Evolutionary conservation across 1,140 invertebrate species (phyloP), one percentile per base, ranked within the genome.

Genomic region (Sitobion miscanthi): DNA sequence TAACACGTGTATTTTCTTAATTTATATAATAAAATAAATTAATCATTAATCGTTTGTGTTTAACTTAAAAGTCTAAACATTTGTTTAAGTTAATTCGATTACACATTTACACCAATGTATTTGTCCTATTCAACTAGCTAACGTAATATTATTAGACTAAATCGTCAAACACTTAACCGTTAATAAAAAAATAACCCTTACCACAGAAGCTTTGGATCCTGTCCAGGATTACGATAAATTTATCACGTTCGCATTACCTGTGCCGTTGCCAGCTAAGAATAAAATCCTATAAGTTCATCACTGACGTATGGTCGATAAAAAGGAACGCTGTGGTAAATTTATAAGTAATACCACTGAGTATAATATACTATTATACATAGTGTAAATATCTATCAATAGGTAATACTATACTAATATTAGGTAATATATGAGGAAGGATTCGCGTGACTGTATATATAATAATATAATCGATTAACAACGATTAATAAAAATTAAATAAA

Each of bases 211-310:
- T 92, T 92, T 92, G 91, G 91, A 92, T 30, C 30, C 77, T 42
- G 47, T 92, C 91, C 91, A 92, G 91, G 49, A 92, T 92, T 25
- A 91, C 69, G 90, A 91, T 92, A 92, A 92, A 92, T 92, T 92
- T 92, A 92, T 92, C 91, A 83, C 47, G 45, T 92, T 52, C 77
- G 20, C 91, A 92, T 92, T 83, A 83, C 91, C 91, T 92, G 82
- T 83, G 45, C 49, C 14, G n/a, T 54, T 92, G 91, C 77, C 77
- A 92, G 91, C 77, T 52, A 14, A 85, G 82, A 92, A 92, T 83
- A 92, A 77, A 77, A 42, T 90, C 38, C 54, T 90, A 62, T 90
- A 62, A 92, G 77, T 85, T 82, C 91, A 52, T 14, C 42, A 91
- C 57, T 91, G 91, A 83, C 91, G 91, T 90, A 92, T 11, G 20